phyloP scores from a whole-genome alignment of 2,113 vertebrate genomes.

The Eira barbara region DNA sequence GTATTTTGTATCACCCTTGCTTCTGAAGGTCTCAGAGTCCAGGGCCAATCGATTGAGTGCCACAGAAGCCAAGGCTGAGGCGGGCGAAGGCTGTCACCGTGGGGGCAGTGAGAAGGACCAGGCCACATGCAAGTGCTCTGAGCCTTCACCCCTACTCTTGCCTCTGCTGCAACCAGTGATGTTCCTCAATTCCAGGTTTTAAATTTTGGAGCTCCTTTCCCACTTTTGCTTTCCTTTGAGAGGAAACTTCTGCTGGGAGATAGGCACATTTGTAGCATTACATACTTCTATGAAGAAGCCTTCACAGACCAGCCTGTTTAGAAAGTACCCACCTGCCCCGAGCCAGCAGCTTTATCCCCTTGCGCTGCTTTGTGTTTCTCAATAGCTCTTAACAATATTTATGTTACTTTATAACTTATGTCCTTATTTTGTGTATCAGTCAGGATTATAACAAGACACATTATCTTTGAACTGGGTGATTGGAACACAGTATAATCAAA shows the following conservation, averaged over 20 bases:
- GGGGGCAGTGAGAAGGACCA: accelerated
- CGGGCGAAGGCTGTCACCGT: accelerated
- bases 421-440: neutral
- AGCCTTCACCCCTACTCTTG: neutral
- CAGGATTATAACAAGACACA: neutral
- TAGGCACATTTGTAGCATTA: neutral
- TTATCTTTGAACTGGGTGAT: neutral
- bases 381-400: neutral
- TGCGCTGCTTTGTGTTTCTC: neutral
- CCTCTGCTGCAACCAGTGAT: neutral
- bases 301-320: neutral
- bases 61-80: neutral
- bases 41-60: neutral
- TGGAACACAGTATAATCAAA: neutral
- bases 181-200: neutral
- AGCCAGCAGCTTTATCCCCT: neutral
- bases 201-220: neutral
- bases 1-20: neutral
- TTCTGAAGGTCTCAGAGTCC: neutral
- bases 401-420: neutral
- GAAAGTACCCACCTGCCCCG: neutral
- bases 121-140: neutral
- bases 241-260: neutral
- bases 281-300: neutral
- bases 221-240: neutral